phyloP scores from a whole-genome alignment of 2,888 invertebrate genomes.

The Catocala nupta region DNA sequence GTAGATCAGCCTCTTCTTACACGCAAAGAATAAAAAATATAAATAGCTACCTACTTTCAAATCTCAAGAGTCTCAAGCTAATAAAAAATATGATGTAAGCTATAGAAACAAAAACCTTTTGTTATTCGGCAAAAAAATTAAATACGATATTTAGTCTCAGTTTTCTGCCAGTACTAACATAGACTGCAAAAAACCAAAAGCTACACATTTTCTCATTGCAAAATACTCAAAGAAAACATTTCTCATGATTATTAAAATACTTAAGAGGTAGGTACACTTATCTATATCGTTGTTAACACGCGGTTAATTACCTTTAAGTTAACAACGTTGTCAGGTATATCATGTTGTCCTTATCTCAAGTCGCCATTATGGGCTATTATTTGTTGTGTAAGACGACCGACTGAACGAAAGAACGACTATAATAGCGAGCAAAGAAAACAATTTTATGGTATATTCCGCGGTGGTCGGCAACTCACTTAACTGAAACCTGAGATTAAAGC shows the following conservation, averaged over 20 bases:
- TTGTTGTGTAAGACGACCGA: conserved; percentile 54
- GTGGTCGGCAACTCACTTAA: conserved; percentile 83
- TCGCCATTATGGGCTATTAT: conserved; percentile 53
- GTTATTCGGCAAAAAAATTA: too few relatives aligned
- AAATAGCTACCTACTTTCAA: too few relatives aligned
- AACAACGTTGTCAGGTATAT: conserved; percentile 38
- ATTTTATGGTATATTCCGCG: conserved; percentile 81
- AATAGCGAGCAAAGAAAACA: conserved; percentile 75
- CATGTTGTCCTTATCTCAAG: conserved; percentile 39
- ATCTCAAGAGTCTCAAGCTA: too few relatives aligned
- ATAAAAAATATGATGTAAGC: too few relatives aligned
- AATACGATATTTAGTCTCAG: too few relatives aligned
- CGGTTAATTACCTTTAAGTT: conserved; percentile 46
- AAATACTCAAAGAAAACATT: background rate
- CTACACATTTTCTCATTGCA: background rate
- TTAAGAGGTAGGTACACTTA: conserved; percentile 31
- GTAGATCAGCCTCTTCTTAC: too few relatives aligned
- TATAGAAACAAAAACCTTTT: too few relatives aligned
- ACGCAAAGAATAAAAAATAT: too few relatives aligned
- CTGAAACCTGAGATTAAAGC: conserved; percentile 76
- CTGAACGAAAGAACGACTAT: conserved; percentile 14
- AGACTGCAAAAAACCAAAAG: too few relatives aligned
- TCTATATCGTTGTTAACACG: conserved; percentile 43
- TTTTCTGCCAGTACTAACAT: too few relatives aligned
- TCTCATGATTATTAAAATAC: conserved; percentile 17